A percentile compares a stretch with the other conserved stretches of the same genome.
Evolutionary conservation across 2,113 vertebrate species (phyloP).

Genomic region (Saccopteryx bilineata): DNA sequence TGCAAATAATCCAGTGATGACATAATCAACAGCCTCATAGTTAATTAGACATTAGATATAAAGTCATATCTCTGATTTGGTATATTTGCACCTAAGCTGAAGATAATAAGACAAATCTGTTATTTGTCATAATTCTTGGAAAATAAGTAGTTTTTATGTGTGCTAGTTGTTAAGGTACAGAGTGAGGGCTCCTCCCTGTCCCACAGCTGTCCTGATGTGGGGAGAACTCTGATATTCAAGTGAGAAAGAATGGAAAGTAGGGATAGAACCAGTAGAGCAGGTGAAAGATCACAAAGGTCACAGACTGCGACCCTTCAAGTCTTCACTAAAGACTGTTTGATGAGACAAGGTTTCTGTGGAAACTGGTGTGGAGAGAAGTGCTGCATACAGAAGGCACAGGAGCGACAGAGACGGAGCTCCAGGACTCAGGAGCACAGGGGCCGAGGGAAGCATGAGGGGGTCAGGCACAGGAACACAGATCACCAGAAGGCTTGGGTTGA

Average conservation of each 20-base stretch:
- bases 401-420: background rate
- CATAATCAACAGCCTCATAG: background rate
- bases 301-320: background rate
- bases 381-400: background rate
- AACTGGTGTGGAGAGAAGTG: background rate
- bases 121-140: background rate
- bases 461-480: background rate
- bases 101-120: background rate
- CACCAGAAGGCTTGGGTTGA: background rate
- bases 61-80: slow-evolving; percentile 2
- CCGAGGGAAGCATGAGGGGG: background rate
- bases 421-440: background rate
- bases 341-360: background rate
- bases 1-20: background rate
- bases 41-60: background rate
- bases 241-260: background rate
- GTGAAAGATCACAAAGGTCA: background rate
- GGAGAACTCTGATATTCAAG: background rate
- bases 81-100: background rate
- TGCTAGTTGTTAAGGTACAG: background rate
- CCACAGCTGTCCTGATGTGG: background rate
- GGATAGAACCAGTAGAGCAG: background rate
- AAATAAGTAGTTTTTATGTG: slow-evolving; percentile 35
- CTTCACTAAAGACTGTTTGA: background rate
- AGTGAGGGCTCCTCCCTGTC: background rate